Percentiles rank a stretch among this genome's conserved stretches.
Conservation (phyloP, 2,888 invertebrate species). For the Syrista parreyssii region DNA sequence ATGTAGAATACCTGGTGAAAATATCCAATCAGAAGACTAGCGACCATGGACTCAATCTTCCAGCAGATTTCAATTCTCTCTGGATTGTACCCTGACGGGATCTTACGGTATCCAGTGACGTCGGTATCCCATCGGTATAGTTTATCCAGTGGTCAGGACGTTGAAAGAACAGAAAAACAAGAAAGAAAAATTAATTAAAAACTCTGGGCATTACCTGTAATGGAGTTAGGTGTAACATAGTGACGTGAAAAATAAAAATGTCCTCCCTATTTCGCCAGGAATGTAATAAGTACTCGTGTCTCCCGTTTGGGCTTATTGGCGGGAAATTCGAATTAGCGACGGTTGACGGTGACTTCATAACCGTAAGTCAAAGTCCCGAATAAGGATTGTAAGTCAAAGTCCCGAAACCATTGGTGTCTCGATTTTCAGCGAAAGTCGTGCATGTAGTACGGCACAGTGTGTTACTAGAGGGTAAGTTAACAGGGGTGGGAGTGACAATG, state of each 20-base stretch:
- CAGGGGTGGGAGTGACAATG: neutral
- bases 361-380: neutral
- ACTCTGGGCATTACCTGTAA: slow-evolving; percentile 32
- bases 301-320: neutral
- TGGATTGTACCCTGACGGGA: neutral
- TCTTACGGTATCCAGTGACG: neutral
- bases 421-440: neutral
- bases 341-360: neutral
- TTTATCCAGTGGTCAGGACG: slow-evolving; percentile 19
- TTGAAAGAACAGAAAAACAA: neutral
- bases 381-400: no score
- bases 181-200: slow-evolving; percentile 4
- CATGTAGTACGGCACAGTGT: neutral
- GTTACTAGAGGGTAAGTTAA: neutral
- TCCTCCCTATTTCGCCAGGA: neutral
- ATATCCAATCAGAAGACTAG: neutral
- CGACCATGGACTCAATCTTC: neutral
- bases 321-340: neutral
- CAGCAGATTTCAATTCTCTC: neutral
- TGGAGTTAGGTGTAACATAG: slow-evolving; percentile 21
- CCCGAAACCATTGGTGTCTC: neutral
- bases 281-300: neutral
- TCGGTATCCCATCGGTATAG: neutral
- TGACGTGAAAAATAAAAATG: slow-evolving; percentile 3
- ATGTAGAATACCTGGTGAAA: neutral